Evolutionary conservation across 2,797 vertebrate species (phyloP), one percentile per base, ranked within the genome.

Genomic region (Thalassophryne amazonica): DNA sequence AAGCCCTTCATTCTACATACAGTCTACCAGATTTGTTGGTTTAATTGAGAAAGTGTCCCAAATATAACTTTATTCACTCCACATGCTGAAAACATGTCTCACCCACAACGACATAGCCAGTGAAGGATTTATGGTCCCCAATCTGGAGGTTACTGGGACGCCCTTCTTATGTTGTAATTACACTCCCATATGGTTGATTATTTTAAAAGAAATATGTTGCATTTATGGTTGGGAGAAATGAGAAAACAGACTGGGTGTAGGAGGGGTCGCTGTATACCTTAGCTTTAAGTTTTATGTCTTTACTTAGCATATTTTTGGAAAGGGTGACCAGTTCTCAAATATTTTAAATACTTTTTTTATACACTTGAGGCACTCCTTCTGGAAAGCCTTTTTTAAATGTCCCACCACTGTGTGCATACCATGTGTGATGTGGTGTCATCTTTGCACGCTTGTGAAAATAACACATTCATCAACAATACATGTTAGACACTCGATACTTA

Each of bases 131-230:
- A 80, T 43, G 54, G 40, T 33, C 23, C 33, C 10, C 19, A 40
- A 50, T 69, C 31, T 66, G 51, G 25, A 64, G 64, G 76, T 76
- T 61, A 60, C 69, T 45, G 36, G 35, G 67, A 22, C 18, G 11
- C 39, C 23, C 41, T 39, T 30, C 32, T 22, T 29, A 58, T 29
- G 21, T 24, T 67, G 45, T 75, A 70, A 78, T 78, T 78, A 76
- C 40, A 45, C 48, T 60, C 77, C 69, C 67, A 73, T 63, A 60
- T 72, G 75, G 62, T 36, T 73, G 60, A 78, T 78, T 71, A 66
- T 77, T 81, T 72, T 57, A 46, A 27, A 57, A 24, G 38, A 62
- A 57, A 47, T 64, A 58, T 73, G 54, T 35, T 17, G 55, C 25
- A 19, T 16, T 66, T 58, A 49, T 46, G 55, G 50, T 19, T 58